Evolutionary conservation across 2,888 invertebrate genomes (phyloP), one percentile per base, ranked within the genome.

Genomic region (Drosophila paranaensis): DNA sequence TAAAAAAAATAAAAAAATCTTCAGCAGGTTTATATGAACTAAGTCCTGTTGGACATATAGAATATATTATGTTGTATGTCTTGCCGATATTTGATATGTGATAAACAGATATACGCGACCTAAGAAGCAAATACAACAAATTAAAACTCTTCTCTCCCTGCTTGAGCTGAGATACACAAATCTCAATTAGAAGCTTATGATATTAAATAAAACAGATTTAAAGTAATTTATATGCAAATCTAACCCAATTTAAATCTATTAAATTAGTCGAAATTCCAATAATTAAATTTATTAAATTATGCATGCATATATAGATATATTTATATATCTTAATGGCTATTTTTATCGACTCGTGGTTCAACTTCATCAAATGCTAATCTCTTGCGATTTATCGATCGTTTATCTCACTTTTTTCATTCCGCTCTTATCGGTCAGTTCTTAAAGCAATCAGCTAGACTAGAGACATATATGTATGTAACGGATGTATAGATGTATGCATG

Each of bases 351-450:
- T n/a, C 14, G 2, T 6, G 20, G 40, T 43, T 14, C 16, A 20
- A 14, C 27, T 46, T 10, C 2, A 14, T 6, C 8, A 46, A 14
- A 35, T 27, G 6, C 35, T n/a, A 57, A 46, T 16, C 37, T 37
- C 0, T n/a, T 13, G 3, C 25, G 13, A n/a, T 16, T 27, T 35
- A 37, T 58, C 5, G 27, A 13, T 13, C 3, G 5, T 46, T 16
- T 33, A 48, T 33, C n/a, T 30, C 6, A 48, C 16, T 35, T 58
- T 35, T n/a, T n/a, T 35, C 9, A 6, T 27, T 13, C 57, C 3
- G 3, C 3, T 16, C 46, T 58, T 58, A 56, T 56, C 56, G 20
- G 55, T 55, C 14, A 45, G 35, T 54, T 27, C 43, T 14, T 6
- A 10, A n/a, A 20, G 25, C 27, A 25, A 43, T 33, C 40, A 9